phyloP scores from a whole-genome alignment of 2,888 invertebrate species.

The Cephus spinipes region DNA sequence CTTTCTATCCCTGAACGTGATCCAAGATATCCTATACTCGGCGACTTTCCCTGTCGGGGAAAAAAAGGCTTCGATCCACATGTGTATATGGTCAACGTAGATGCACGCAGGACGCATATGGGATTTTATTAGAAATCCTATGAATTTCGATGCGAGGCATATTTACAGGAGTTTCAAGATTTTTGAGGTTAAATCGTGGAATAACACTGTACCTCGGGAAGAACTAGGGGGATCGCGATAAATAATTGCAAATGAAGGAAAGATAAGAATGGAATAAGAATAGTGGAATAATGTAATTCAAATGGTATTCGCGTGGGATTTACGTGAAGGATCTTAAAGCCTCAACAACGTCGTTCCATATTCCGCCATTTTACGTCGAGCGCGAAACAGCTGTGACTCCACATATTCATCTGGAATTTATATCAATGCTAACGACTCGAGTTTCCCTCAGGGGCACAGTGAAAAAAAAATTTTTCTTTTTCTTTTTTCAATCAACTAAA shows the following conservation, averaged over 20 bases:
- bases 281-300: slow-evolving; percentile 31
- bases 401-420: neutral
- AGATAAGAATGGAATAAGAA: slow-evolving; percentile 39
- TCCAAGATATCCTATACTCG: slow-evolving; percentile 7
- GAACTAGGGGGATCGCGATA: neutral
- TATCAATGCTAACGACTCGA: neutral
- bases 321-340: slow-evolving; percentile 42
- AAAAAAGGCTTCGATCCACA: slow-evolving; percentile 33
- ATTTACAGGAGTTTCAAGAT: neutral
- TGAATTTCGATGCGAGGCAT: neutral
- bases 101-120: neutral
- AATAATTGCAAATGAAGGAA: neutral
- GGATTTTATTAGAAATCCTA: neutral
- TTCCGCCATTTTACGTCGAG: neutral
- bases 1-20: neutral
- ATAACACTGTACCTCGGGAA: neutral
- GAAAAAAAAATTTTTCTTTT: neutral
- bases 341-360: neutral
- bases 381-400: neutral
- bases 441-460: neutral
- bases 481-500: neutral
- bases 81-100: neutral
- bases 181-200: neutral
- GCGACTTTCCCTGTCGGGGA: slow-evolving; percentile 37
- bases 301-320: slow-evolving; percentile 51